These are phyloP conservation scores for Thaumatotibia leucotreta DNA, from an alignment of 1,140 invertebrate species.

Conservation along the genomic window DNA sequence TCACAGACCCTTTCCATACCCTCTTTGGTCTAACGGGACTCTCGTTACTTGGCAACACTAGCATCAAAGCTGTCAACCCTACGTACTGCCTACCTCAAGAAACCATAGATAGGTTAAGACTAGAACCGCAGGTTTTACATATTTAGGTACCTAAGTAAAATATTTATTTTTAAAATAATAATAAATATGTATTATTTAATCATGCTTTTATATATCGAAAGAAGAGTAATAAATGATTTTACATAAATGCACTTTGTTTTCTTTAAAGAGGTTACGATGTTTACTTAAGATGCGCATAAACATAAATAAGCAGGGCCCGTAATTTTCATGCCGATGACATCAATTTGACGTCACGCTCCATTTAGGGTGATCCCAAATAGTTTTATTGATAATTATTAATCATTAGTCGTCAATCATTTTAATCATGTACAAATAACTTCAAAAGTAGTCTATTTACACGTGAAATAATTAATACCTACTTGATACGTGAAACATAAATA, in stretches of 20 bases:
- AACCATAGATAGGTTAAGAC: slow-evolving; percentile 84
- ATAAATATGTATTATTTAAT: slow-evolving; percentile 16
- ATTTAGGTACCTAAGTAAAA: slow-evolving; percentile 32
- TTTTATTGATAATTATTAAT: too few relatives aligned
- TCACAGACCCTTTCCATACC: slow-evolving; percentile 99
- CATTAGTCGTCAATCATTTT: too few relatives aligned
- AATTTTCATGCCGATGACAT: too few relatives aligned
- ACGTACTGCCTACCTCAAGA: slow-evolving; percentile 98
- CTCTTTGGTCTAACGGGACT: slow-evolving; percentile 96
- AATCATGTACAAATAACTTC: too few relatives aligned
- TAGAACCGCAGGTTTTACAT: slow-evolving; percentile 81
- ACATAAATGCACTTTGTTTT: background rate
- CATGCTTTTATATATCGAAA: background rate
- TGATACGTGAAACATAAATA: too few relatives aligned
- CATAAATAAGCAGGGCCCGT: too few relatives aligned
- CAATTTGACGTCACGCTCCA: too few relatives aligned
- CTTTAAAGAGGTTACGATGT: background rate
- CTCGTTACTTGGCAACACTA: slow-evolving; percentile 87
- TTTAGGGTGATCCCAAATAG: too few relatives aligned
- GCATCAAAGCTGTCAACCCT: slow-evolving; percentile 90
- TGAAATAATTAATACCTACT: too few relatives aligned
- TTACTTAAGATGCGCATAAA: too few relatives aligned
- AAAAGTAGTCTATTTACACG: too few relatives aligned
- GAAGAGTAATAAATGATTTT: slow-evolving; percentile 8
- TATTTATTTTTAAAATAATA: too few relatives aligned